These are phyloP conservation scores for Lasioglossum zephyrum DNA, from an alignment of 2,888 invertebrate species.

Conservation along the genomic window DNA sequence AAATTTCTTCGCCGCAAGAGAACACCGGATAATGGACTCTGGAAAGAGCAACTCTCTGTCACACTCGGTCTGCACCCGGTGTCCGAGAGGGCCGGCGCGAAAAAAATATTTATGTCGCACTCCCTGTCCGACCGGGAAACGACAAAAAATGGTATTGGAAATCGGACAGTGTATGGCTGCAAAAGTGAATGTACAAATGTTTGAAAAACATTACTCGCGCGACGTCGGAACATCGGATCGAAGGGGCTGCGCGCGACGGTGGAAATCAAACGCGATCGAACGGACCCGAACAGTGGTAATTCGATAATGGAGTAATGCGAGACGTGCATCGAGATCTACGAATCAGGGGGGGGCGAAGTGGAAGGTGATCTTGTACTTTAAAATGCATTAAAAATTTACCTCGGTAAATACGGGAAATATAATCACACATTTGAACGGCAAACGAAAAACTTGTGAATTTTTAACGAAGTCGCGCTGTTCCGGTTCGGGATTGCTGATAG, in stretches of 20 bases:
- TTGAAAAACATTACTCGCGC: slow-evolving; percentile 52
- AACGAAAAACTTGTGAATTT: not conserved
- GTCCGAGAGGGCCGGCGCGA: slow-evolving; percentile 6
- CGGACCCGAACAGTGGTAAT: slow-evolving; percentile 17
- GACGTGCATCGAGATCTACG: slow-evolving; percentile 8
- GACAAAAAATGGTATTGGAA: slow-evolving; percentile 68
- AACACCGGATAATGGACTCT: slow-evolving; percentile 65
- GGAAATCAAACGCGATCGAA: not conserved
- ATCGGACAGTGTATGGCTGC: slow-evolving; percentile 48
- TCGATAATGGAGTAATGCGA: not conserved
- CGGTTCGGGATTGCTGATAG: not conserved
- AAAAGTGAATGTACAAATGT: slow-evolving; percentile 61
- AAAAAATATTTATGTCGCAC: slow-evolving; percentile 64
- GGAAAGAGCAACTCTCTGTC: slow-evolving; percentile 52
- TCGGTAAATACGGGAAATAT: not conserved
- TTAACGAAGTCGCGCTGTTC: not conserved
- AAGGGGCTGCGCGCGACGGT: not conserved
- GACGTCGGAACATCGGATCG: not conserved
- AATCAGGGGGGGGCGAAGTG: not conserved
- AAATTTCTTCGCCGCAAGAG: slow-evolving; percentile 57
- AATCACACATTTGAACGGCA: not conserved
- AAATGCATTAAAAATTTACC: not conserved
- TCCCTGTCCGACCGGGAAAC: slow-evolving; percentile 47
- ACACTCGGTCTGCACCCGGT: not conserved
- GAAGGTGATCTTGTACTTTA: slow-evolving; percentile 10